Conservation (phyloP, 1,140 invertebrate genomes). For the Drosophila saltans region DNA sequence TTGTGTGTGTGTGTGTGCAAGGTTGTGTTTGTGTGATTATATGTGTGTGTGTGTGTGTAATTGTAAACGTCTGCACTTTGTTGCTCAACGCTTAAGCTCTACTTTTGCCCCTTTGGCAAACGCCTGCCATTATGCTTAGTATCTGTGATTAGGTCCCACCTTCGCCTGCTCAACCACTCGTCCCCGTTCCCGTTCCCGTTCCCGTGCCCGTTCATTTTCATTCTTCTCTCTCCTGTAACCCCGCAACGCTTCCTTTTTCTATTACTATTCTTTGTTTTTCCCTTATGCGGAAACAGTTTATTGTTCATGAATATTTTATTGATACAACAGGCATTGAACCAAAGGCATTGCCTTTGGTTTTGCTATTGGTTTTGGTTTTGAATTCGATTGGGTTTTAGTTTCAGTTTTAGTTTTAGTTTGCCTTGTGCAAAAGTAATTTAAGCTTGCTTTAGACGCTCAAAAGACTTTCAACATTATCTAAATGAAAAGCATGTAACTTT, state of each 20-base stretch:
- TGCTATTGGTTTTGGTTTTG: constrained; percentile 29
- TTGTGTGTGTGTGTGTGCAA: background rate
- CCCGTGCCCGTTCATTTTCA: background rate
- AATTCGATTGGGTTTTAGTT: constrained; percentile 35
- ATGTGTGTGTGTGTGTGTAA: constrained; percentile 42
- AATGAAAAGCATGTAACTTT: constrained; percentile 13
- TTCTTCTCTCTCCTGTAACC: background rate
- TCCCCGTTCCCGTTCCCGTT: background rate
- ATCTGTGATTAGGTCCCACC: constrained; percentile 71
- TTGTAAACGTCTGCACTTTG: constrained; percentile 76
- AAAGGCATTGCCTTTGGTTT: constrained; percentile 22
- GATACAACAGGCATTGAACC: constrained; percentile 45
- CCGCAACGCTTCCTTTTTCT: background rate
- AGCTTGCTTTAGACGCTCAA: background rate
- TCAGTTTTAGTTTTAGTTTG: background rate
- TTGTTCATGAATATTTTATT: constrained; percentile 75
- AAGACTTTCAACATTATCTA: constrained; percentile 13
- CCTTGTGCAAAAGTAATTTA: background rate
- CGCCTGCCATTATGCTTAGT: constrained; percentile 71
- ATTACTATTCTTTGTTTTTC: constrained; percentile 37
- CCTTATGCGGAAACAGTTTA: constrained; percentile 42
- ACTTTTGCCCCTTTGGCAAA: constrained; percentile 13
- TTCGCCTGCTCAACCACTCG: constrained; percentile 24
- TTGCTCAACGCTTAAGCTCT: constrained; percentile 53
- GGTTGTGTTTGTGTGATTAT: no score